Base-by-base conservation (phyloP, 1,140 invertebrate species). In the Drosophila kanapiae region DNA sequence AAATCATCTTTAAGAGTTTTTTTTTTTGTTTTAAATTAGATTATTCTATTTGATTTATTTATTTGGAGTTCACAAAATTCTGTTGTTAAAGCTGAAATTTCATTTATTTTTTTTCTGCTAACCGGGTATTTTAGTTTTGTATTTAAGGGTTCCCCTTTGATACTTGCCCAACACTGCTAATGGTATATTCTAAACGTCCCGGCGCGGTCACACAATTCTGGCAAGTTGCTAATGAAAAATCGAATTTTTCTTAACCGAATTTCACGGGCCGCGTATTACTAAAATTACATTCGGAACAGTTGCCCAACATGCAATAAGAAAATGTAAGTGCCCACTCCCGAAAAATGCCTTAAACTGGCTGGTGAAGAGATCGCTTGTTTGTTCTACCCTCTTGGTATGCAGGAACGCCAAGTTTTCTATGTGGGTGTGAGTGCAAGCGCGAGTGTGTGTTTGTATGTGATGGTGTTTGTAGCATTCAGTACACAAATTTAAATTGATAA, bases 401-500 rank as follows among this genome's bases (percentile, higher is more conserved):
- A 75, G 69, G 82, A 87, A 86, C 83, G 70, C 75, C 51, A 78
- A 69, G 47, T 77, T 77, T 85, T 75, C 42, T 29, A 10, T 54
- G 56, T 69, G 56, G 74, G 58, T 82, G 64, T 51, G 56, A 65
- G 72, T 7, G 33, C 69, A n/a, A 16, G 29, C 61, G 31, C 31
- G 45, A 58, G 61, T 13, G 33, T 75, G 29, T 40, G 18, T 61
- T 27, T 38, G 53, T 54, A 33, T 62, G 62, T 49, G 59, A 38
- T 81, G 75, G 59, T 67, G 67, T 69, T 68, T 85, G 67, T 63
- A 61, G 68, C 68, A 70, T 86, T 86, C 75, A 78, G 82, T 88
- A 88, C 80, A 86, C 80, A 88, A 78, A 83, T 77, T 88, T 83
- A 83, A 88, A 83, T 80, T 87, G 83, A 87, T 88, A 87, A 87